phyloP scores from a whole-genome alignment of 2,888 invertebrate genomes.

The Scaptomyza tumidula region DNA sequence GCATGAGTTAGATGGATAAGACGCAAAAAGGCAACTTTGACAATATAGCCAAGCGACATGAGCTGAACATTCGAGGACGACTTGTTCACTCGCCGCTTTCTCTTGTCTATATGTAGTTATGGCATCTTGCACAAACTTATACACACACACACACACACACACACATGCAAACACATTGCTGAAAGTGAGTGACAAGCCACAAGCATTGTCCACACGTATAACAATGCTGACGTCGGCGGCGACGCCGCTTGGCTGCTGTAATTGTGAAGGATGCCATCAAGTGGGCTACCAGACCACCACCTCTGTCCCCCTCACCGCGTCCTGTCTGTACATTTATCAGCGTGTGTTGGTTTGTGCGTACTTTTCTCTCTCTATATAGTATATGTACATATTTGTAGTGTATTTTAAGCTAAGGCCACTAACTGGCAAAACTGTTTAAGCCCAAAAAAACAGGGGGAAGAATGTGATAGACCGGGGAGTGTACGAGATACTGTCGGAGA shows the following conservation, averaged over 20 bases:
- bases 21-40: constrained; percentile 49
- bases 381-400: constrained; percentile 40
- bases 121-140: constrained; percentile 50
- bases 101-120: constrained; percentile 39
- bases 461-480: background rate
- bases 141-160: constrained; percentile 29
- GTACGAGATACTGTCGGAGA: background rate
- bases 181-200: constrained; percentile 72
- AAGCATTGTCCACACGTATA: constrained; percentile 76
- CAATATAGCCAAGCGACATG: constrained; percentile 69
- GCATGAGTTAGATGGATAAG: background rate
- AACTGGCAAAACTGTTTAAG: constrained; percentile 71
- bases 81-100: constrained; percentile 12
- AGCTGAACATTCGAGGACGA: constrained; percentile 68
- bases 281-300: constrained; percentile 59
- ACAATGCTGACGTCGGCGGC: constrained; percentile 36
- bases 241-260: constrained; percentile 65
- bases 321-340: constrained; percentile 8
- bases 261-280: constrained; percentile 80
- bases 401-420: constrained; percentile 72
- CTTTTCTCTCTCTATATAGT: background rate
- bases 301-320: background rate
- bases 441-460: constrained; percentile 43
- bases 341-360: constrained; percentile 8
- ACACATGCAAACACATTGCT: constrained; percentile 21